phyloP scores from a whole-genome alignment of 2,888 invertebrate species.

The Harpalus rufipes region DNA sequence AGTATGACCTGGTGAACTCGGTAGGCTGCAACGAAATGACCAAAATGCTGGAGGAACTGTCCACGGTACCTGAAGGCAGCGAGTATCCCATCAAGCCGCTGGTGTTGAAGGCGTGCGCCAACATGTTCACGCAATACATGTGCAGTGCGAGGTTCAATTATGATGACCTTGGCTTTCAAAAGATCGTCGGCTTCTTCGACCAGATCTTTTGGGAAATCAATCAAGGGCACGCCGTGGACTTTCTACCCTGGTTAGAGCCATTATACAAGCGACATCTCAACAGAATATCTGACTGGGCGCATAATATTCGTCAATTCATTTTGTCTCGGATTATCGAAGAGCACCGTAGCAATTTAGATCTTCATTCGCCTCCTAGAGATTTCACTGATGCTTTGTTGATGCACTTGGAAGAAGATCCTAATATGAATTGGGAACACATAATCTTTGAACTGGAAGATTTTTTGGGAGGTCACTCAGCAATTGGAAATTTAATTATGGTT shows the following conservation, averaged over 20 bases:
- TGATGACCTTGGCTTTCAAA: slow-evolving; percentile 83
- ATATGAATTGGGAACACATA: slow-evolving; percentile 87
- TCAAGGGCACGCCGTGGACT: slow-evolving; percentile 92
- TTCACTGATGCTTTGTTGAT: slow-evolving; percentile 89
- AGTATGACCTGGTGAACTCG: slow-evolving; percentile 85
- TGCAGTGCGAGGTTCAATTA: slow-evolving; percentile 88
- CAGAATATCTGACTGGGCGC: slow-evolving; percentile 84
- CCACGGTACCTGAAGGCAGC: slow-evolving; percentile 75
- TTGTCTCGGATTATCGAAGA: slow-evolving; percentile 84
- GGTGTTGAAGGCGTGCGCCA: slow-evolving; percentile 87
- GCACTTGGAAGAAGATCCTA: slow-evolving; percentile 83
- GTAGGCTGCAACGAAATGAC: slow-evolving; percentile 84
- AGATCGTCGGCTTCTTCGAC: slow-evolving; percentile 86
- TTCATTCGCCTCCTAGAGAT: slow-evolving; percentile 83
- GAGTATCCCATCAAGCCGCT: slow-evolving; percentile 82
- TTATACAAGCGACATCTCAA: slow-evolving; percentile 85
- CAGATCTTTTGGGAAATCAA: slow-evolving; percentile 96
- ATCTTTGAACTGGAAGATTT: slow-evolving; percentile 92
- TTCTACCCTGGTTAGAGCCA: slow-evolving; percentile 89
- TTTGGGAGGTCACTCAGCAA: slow-evolving; percentile 92
- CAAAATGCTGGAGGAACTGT: slow-evolving; percentile 81
- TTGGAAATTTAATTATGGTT: slow-evolving; percentile 91
- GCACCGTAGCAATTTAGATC: slow-evolving; percentile 79
- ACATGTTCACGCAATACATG: slow-evolving; percentile 93
- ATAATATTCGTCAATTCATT: slow-evolving; percentile 86